Base-by-base conservation (phyloP, 2,797 vertebrate genomes). In the Xenentodon cancila region DNA sequence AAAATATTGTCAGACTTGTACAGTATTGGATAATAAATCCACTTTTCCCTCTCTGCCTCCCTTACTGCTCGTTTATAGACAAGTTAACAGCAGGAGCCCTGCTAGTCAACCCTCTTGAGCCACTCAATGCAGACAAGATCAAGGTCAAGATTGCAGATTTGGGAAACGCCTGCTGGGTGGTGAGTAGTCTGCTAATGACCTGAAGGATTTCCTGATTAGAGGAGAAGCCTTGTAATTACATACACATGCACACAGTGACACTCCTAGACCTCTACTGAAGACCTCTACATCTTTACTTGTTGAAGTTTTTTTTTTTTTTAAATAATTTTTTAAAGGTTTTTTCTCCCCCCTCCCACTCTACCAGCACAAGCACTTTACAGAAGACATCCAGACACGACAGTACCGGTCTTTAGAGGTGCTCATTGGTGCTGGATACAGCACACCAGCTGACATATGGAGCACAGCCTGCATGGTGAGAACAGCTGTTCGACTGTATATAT, bases 121-220 rank as follows among this genome's bases (percentile, higher is more conserved):
- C 97, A 80, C 84, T 94, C 84, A 99, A 99, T 83, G 93, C 96
- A 79, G 96, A 98, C 76, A 95, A 96, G 86, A 96, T 99, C 87
- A 95, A 94, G 92, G 98, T 99, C 90, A 99, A 99, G 95, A 98
- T 99, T 71, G 98, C 98, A 53, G 98, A 99, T 84, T 93, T 99
- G 87, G 98, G 98, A 85, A 99, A 99, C 43, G 97, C 98, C 77
- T 99, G 98, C 91, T 99, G 98, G 98, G 96, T 99, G 95, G 97
- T 99, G 92, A 98, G 97, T 94, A 50, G 59, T 53, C 78, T 48
- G 53, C 56, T 84, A 79, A 86, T 76, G 71, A 88, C 80, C 70
- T 48, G 1, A 77, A 81, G 82, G 81, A 87, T 87, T 84, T 88
- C 78, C 79, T 84, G 63, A 83, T 82, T 77, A 66, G 54, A 22